A percentile compares a stretch with the other conserved stretches of the same genome.
Conservation (phyloP, 2,113 vertebrate genomes). For the Pseudolaguvia tuberculata region DNA sequence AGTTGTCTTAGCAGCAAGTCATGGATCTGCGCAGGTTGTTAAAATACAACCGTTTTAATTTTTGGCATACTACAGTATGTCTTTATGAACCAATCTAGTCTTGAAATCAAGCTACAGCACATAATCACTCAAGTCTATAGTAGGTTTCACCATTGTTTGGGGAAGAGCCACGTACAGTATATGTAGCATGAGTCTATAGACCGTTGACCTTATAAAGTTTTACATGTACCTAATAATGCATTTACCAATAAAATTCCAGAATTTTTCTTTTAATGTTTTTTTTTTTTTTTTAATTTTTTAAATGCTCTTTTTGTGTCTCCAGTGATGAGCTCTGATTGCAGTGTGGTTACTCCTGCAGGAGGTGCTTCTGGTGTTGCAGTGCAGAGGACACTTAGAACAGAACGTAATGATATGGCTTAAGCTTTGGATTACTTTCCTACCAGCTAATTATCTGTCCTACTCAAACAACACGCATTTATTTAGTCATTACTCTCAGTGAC, state of each 20-base stretch:
- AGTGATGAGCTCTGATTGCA: conserved; percentile 74
- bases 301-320: conserved; percentile 55
- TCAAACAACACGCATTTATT: not conserved
- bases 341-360: conserved; percentile 69
- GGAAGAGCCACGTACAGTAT: not conserved
- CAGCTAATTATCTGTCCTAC: not conserved
- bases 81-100: too few species aligned
- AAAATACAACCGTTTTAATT: not conserved
- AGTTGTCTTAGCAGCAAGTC: too few species aligned
- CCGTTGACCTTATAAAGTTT: too few species aligned
- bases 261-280: too few species aligned
- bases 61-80: not conserved
- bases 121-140: not conserved
- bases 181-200: too few species aligned
- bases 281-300: conserved; percentile 1
- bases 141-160: not conserved
- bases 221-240: not conserved
- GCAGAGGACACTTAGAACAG: conserved; percentile 44
- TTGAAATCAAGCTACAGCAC: not conserved
- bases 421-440: conserved; percentile 41
- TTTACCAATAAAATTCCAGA: not conserved
- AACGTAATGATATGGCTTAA: conserved; percentile 1
- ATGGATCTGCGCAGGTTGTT: too few species aligned
- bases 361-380: conserved; percentile 65
- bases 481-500: not conserved